A percentile compares a stretch with the other conserved stretches of the same genome.
Conservation (phyloP, 2,888 invertebrate species). For the Eumerus sabulonum region DNA sequence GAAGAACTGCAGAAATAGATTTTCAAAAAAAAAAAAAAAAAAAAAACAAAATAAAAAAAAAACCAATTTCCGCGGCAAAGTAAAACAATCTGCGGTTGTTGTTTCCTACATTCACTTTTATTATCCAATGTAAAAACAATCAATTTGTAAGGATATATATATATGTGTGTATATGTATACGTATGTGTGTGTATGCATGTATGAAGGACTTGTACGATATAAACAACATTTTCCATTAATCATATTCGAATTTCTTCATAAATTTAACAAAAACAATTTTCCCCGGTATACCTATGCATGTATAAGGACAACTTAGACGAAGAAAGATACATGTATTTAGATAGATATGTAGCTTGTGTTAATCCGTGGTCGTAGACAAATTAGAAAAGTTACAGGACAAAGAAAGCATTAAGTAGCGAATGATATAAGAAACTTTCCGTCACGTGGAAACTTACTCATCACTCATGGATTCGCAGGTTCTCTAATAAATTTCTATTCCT, state of each 20-base stretch:
- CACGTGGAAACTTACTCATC: constrained; percentile 44
- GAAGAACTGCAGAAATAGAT: too few relatives aligned
- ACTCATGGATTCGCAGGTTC: neutral
- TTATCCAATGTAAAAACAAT: constrained; percentile 53
- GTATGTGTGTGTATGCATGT: too few relatives aligned
- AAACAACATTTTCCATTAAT: constrained; percentile 34
- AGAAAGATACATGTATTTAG: neutral
- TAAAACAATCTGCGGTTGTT: constrained; percentile 1
- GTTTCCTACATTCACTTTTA: constrained; percentile 42
- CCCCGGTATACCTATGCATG: too few relatives aligned
- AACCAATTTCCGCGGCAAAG: too few relatives aligned
- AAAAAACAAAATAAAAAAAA: too few relatives aligned
- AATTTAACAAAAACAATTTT: constrained; percentile 25
- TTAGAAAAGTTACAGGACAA: neutral
- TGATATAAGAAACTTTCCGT: constrained; percentile 54
- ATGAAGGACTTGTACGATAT: constrained; percentile 29
- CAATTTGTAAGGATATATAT: too few relatives aligned
- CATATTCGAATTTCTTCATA: constrained; percentile 22
- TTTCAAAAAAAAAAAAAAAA: too few relatives aligned
- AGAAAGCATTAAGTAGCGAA: constrained; percentile 24
- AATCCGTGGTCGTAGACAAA: too few relatives aligned
- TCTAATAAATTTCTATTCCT: neutral
- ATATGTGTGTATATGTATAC: too few relatives aligned
- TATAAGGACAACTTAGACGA: constrained; percentile 4
- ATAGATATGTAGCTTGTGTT: too few relatives aligned